Base-by-base conservation (phyloP, 2,797 vertebrate species). In the Enteromius mattozi region DNA sequence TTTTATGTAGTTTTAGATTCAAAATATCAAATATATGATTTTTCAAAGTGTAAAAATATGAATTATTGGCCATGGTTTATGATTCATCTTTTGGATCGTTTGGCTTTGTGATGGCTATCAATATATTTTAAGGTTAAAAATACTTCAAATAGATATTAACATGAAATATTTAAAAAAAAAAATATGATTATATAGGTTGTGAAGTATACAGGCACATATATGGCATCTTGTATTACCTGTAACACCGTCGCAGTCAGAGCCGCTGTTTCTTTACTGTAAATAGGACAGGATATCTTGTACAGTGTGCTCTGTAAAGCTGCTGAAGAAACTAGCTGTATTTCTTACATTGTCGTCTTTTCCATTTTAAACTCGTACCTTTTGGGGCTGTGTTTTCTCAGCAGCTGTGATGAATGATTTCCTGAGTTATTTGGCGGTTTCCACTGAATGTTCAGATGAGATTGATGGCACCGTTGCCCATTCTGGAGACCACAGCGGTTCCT, bases 371-470 rank as follows among this genome's bases (percentile, higher is more conserved):
- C 7, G 14, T 61, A 45, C 40, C 37, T 66, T 79, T 47, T 33
- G 35, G 40, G 27, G 27, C 77, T 47, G 77, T 8, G 13, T 47
- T 79, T 65, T 49, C 77, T 45, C 17, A 10, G 56, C 17, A 0
- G 77, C 77, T 21, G 76, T 78, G 77, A 79, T 66, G 77, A 47
- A 79, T 84, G 71, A 30, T 12, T 81, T 45, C n/a, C 71, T 56
- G 75, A 45, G 16, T 47, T 80, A 71, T 49, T n/a, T 69, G 33
- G 83, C 30, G 75, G 77, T 81, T 47, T 75, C 77, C 27, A 79
- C 75, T n/a, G 51, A 85, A 85, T 70, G 81, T 66, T 79, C 75
- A 80, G 78, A 59, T 84, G 84, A 88, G 81, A 86, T 87, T 86
- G 78, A 83, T 78, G 76, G 66, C 37, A 42, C 82, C 76, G 33